Base-by-base conservation (phyloP, 2,797 vertebrate genomes). In the Synaphobranchus kaupii region DNA sequence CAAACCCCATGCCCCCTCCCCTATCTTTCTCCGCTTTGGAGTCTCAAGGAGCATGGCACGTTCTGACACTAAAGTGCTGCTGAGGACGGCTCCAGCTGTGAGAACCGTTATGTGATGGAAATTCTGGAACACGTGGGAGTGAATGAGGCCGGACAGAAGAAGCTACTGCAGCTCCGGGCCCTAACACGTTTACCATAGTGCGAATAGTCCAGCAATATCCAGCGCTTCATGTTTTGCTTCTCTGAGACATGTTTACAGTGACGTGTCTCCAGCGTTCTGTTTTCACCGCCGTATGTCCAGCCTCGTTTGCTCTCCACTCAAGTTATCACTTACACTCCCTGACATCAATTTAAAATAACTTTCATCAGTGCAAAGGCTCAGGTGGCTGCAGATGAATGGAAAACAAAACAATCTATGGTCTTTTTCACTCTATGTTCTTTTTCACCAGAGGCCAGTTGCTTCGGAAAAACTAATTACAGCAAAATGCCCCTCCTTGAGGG, bases 21-120 rank as follows among this genome's bases (percentile, higher is more conserved):
- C 86, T 89, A 87, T 90, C 92, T 91, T 90, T 88, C 92, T 92
- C 90, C 90, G 56, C 48, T 83, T 48, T 78, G 34, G 13, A 76
- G 15, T 76, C 71, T 39, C 31, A 39, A 39, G 34, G 25, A 44
- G 15, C 31, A 76, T 4, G 22, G 25, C 6, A 31, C 5, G 28
- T 20, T 76, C 34, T 39, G 31, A 28, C 63, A n/a, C 25, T 68
- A n/a, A 7, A 28, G 5, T 31, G 66, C 7, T 0, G 52, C 22
- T 10, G n/a, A 15, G 31, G 34, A 13, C 31, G 6, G 12, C 28
- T 15, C 71, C 34, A 76, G 71, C 34, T 34, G 34, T 76, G 17
- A 10, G 71, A 0, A 17, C 34, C 13, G 17, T 39, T 17, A 3
- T 39, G 4, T 12, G 1, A 8, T 12, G 34, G 71, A 34, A 76